Conservation (phyloP, 2,888 invertebrate species). For the Oegoconia quadripuncta region DNA sequence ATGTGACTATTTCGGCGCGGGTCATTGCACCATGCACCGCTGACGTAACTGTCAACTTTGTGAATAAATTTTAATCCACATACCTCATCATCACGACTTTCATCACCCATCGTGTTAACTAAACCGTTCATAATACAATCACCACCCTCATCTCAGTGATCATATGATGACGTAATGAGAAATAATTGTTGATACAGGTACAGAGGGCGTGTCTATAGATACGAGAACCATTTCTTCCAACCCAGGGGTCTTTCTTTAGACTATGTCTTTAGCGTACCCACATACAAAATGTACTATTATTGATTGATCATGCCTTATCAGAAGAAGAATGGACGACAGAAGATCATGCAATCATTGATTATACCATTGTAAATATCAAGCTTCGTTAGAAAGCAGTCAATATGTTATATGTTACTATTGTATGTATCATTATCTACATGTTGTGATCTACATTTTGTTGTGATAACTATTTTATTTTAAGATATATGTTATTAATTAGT, state of each 20-base stretch:
- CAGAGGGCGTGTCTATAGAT: conserved; percentile 75
- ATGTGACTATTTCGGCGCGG: conserved; percentile 57
- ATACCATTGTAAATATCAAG: conserved; percentile 37
- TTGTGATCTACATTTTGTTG: conserved; percentile 67
- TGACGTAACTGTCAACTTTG: conserved; percentile 42
- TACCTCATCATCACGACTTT: conserved; percentile 20
- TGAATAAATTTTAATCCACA: conserved; percentile 33
- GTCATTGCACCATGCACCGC: conserved; percentile 55
- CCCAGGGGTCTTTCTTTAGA: conserved; percentile 68
- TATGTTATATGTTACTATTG: conserved; percentile 39
- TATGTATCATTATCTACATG: conserved; percentile 53
- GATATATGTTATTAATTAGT: conserved; percentile 24
- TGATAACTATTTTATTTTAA: conserved; percentile 56
- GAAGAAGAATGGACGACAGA: conserved; percentile 30
- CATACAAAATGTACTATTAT: conserved; percentile 75
- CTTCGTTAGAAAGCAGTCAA: conserved; percentile 51
- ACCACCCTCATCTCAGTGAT: conserved; percentile 17
- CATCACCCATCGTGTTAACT: background rate
- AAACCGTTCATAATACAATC: conserved; percentile 10
- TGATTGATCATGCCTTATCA: conserved; percentile 40
- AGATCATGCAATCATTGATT: conserved; percentile 32
- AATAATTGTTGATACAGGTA: conserved; percentile 73
- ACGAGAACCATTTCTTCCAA: conserved; percentile 79
- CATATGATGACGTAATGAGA: conserved; percentile 39
- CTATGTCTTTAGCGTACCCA: conserved; percentile 75